phyloP scores from a whole-genome alignment of 2,888 invertebrate species.

The Harpalus rufipes region DNA sequence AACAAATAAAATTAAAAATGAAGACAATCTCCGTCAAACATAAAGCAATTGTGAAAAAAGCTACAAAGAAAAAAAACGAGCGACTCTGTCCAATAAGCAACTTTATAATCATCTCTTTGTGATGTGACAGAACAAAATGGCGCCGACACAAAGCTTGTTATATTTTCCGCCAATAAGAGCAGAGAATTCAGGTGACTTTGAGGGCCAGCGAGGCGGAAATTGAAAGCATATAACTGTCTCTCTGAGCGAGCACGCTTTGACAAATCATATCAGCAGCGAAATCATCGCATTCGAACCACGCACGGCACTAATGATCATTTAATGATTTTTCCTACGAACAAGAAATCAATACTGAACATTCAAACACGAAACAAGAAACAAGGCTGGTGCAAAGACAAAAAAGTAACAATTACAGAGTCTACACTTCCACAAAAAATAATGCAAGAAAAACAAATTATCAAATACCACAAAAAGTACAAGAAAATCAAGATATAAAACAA shows the following conservation, averaged over 20 bases:
- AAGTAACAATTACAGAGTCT: no score
- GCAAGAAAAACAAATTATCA: no score
- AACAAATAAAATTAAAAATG: not conserved
- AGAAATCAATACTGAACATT: slow-evolving; percentile 21
- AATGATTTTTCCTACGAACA: slow-evolving; percentile 26
- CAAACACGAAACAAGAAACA: not conserved
- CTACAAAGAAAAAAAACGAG: slow-evolving; percentile 31
- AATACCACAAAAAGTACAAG: no score
- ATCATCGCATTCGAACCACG: slow-evolving; percentile 31
- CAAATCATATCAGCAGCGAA: slow-evolving; percentile 39
- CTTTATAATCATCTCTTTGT: slow-evolving; percentile 55
- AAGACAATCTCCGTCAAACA: not conserved
- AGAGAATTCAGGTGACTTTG: slow-evolving; percentile 59
- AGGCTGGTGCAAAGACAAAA: no score
- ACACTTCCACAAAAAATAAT: no score
- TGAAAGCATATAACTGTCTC: slow-evolving; percentile 52
- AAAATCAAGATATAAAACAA: no score
- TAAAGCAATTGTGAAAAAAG: not conserved
- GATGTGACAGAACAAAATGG: slow-evolving; percentile 56
- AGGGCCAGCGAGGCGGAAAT: slow-evolving; percentile 18
- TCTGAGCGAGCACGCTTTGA: slow-evolving; percentile 43
- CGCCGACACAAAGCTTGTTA: slow-evolving; percentile 62
- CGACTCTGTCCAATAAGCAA: slow-evolving; percentile 45
- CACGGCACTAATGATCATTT: slow-evolving; percentile 42
- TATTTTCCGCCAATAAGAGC: slow-evolving; percentile 64